Evolutionary conservation across 2,113 vertebrate species (phyloP).

Genomic region (Atrichornis clamosus): DNA sequence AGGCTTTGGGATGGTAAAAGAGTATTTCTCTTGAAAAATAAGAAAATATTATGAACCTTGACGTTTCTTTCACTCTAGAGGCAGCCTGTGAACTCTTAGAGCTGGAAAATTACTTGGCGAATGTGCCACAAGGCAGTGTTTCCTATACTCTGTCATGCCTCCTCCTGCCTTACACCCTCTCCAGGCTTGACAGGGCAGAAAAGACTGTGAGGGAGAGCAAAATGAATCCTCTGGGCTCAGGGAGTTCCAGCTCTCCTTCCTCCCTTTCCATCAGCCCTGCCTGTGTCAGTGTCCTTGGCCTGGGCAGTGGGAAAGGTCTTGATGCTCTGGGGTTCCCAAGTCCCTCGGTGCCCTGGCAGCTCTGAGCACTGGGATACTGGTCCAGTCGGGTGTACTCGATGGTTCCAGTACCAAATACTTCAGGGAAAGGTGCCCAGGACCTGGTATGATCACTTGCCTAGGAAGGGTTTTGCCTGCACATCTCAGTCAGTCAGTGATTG

Average conservation of each 20-base stretch:
- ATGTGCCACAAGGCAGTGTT: background rate
- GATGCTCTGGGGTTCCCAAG: background rate
- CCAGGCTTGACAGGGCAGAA: background rate
- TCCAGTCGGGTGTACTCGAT: fast-evolving
- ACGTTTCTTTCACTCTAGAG: background rate
- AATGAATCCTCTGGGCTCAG: background rate
- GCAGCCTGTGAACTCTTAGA: background rate
- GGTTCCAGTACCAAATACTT: background rate
- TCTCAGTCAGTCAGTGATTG: background rate
- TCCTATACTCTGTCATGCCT: background rate
- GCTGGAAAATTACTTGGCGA: background rate
- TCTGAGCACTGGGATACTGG: background rate
- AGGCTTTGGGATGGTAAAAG: background rate
- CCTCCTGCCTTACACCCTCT: background rate
- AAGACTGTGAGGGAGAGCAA: background rate
- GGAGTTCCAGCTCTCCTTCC: background rate
- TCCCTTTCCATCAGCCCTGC: background rate
- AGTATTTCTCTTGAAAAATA: background rate
- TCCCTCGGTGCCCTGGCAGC: background rate
- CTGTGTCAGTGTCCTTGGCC: background rate
- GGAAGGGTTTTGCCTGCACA: background rate
- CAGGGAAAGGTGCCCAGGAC: background rate
- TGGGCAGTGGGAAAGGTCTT: fast-evolving
- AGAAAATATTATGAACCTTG: background rate
- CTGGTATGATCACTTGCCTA: background rate